Evolutionary conservation across 1,140 invertebrate species (phyloP), one percentile per base, ranked within the genome.

Genomic region (Lycorma delicatula): DNA sequence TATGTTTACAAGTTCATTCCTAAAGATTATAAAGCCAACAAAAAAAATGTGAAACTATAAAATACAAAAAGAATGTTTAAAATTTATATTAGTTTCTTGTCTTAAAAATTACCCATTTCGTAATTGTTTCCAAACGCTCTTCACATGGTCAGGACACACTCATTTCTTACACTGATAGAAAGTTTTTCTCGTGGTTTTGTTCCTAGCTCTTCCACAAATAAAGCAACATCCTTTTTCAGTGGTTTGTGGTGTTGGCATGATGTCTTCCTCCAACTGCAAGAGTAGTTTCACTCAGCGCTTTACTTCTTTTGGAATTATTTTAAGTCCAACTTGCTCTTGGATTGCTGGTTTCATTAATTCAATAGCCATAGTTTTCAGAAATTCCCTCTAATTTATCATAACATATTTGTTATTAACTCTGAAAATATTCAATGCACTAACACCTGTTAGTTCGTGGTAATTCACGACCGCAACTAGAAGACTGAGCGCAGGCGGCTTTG

Each of bases 121-220:
- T 38, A 13, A 38, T 18, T 38, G 13, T 3, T 13, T 38, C 5
- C 20, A 27, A 2, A 51, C 3, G 13, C 25, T 48, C 22, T 13
- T 26, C 28, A 51, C n/a, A 51, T 51, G 22, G 27, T 25, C 22
- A 5, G 20, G 28, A 28, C 25, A 25, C 13, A 18, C n/a, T n/a
- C 49, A 51, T 3, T 51, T 51, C 12, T 51, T 51, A 20, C 49
- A 51, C 49, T 51, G 22, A 25, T 25, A 12, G n/a, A 51, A 18
- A 16, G 49, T 13, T 28, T 51, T 51, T 27, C 26, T 51, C n/a
- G 26, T 51, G 26, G 49, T 51, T 27, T 51, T 51, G 22, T 51
- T 51, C 26, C 49, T 13, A 25, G 49, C 22, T 29, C 49, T 51
- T n/a, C 49, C 49, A 51, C 49, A 51, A n/a, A 51, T 18, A 25